A percentile compares a stretch with the other conserved stretches of the same genome.
Conservation (phyloP, 2,888 invertebrate genomes). For the Microctonus aethiopoides region DNA sequence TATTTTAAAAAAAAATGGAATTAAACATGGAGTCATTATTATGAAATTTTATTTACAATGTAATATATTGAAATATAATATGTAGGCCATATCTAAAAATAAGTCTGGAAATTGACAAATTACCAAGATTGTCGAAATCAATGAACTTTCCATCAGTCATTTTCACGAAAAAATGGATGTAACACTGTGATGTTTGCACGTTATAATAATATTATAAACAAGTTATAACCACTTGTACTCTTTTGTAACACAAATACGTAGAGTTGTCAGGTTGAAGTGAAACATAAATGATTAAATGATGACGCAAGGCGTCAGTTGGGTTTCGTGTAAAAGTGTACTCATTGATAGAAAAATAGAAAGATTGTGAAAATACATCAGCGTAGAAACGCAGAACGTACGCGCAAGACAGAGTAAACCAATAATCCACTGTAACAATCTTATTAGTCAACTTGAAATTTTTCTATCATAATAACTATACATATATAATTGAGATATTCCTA, state of each 20-base stretch:
- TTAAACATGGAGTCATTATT: background rate
- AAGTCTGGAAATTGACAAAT: slow-evolving; percentile 9
- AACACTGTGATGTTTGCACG: slow-evolving; percentile 3
- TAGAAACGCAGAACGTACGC: background rate
- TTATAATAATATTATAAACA: background rate
- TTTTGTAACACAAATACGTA: background rate
- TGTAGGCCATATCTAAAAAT: background rate
- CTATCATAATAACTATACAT: too few species aligned
- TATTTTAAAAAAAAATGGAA: background rate
- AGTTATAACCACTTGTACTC: background rate
- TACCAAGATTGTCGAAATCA: slow-evolving; percentile 42
- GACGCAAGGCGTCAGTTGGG: too few species aligned
- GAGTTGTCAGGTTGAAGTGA: background rate
- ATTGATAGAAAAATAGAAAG: background rate
- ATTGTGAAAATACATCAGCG: background rate
- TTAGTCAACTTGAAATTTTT: too few species aligned
- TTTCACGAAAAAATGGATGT: slow-evolving; percentile 3
- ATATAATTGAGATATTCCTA: too few species aligned
- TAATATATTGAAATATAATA: too few species aligned
- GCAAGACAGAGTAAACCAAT: background rate
- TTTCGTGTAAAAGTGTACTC: too few species aligned
- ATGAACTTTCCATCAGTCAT: slow-evolving; percentile 40
- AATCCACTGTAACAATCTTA: too few species aligned
- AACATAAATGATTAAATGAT: background rate
- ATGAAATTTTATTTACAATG: too few species aligned